phyloP scores from a whole-genome alignment of 2,888 invertebrate genomes.

The Lasioglossum marginatum region DNA sequence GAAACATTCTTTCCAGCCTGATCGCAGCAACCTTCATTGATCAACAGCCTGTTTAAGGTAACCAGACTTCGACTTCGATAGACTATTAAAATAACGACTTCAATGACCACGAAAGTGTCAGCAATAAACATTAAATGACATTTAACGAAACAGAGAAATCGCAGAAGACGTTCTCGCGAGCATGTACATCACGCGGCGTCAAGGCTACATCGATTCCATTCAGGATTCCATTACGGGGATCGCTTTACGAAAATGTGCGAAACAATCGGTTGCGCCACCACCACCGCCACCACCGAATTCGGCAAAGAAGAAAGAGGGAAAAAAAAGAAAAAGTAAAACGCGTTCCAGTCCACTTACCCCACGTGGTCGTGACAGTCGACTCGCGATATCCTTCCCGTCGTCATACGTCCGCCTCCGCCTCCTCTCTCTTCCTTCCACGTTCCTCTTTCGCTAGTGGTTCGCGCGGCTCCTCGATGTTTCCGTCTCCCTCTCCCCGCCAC shows the following conservation, averaged over 20 bases:
- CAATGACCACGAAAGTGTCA: background rate
- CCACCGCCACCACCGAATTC: background rate
- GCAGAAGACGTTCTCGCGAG: background rate
- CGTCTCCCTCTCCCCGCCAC: constrained; percentile 37
- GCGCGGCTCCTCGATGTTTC: constrained; percentile 26
- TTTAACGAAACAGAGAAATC: background rate
- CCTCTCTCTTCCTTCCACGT: constrained; percentile 32
- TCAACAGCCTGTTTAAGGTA: background rate
- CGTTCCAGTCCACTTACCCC: constrained; percentile 54
- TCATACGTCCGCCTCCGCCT: constrained; percentile 46
- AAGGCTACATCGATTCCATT: background rate
- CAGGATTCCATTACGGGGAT: background rate
- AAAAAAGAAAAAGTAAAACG: background rate
- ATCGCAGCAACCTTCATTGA: background rate
- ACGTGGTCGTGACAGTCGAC: constrained; percentile 34
- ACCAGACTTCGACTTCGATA: background rate
- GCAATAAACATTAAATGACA: background rate
- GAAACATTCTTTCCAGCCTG: background rate
- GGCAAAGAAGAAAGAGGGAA: background rate
- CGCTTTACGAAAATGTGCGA: background rate
- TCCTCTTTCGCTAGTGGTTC: constrained; percentile 44
- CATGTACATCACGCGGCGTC: background rate
- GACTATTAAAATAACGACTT: background rate
- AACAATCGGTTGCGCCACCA: background rate
- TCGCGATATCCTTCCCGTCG: constrained; percentile 35